Base-by-base conservation (phyloP, 2,888 invertebrate species). In the Tinea trinotella region DNA sequence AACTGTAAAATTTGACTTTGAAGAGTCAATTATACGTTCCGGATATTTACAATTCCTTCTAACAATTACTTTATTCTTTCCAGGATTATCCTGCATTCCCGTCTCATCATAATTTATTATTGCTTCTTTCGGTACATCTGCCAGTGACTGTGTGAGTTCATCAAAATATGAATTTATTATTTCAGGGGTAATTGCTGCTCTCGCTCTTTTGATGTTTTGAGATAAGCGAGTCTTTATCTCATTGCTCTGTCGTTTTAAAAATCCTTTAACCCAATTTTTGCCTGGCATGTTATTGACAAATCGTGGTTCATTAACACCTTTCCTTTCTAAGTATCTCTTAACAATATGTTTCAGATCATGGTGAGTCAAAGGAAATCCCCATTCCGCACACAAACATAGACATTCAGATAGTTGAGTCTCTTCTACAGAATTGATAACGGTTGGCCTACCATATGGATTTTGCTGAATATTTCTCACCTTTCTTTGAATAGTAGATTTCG, bases 161-260 rank as follows among this genome's bases (percentile, higher is more conserved):
- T 24, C 10, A 46, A 54, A 44, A 17, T 46, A 54, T 24, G 3
- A 7, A 12, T 54, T 54, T 13, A 54, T 46, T 17, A 12, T 46
- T 12, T 13, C 35, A 20, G 56, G 53, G 19, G 55, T 53, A 19
- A 58, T 54, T 19, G 52, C 52, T 24, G 59, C 59, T 1, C 57
- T 44, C 7, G 48, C 54, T 30, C 56, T 10, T 55, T 60, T 57
- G 15, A 24, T 48, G n/a, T 52, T 52, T 10, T 20, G 7, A 6
- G 22, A 22, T 4, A 22, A 9, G 7, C 34, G 30, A 15, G 13
- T 12, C 3, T 12, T 15, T 34, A 52, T 3, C 7, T 15, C 4
- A 17, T 34, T 15, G 3, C 12, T 52, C 10, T 52, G 34, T 52
- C 35, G 9, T n/a, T 52, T 34, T 5, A 52, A 7, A 15, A 52